A percentile compares a stretch with the other conserved stretches of the same genome.
Conservation (phyloP, 2,113 vertebrate species). For the Cyanocitta stelleri region DNA sequence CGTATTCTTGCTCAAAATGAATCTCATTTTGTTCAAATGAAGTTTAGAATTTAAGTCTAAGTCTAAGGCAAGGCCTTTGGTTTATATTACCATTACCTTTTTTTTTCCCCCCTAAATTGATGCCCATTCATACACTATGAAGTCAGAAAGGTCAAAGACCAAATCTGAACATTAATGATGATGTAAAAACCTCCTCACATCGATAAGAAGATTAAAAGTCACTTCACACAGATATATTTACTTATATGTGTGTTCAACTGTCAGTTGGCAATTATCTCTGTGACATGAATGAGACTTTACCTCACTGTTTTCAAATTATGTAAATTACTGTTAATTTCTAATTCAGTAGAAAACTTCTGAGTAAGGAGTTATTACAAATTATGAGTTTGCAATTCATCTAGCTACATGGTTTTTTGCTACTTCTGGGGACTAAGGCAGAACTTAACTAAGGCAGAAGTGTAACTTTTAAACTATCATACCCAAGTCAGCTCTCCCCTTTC, state of each 20-base stretch:
- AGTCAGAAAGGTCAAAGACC: background rate
- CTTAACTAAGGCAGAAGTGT: background rate
- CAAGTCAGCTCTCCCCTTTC: background rate
- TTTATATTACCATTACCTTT: background rate
- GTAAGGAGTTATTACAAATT: background rate
- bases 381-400: background rate
- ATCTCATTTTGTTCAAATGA: background rate
- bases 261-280: background rate
- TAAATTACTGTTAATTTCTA: background rate
- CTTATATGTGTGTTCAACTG: background rate
- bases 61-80: background rate
- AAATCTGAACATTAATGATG: background rate
- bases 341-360: background rate
- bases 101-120: background rate
- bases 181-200: background rate
- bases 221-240: background rate
- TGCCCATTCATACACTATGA: background rate
- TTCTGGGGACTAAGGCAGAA: background rate
- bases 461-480: background rate
- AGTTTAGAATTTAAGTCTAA: background rate
- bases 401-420: background rate
- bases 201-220: background rate
- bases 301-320: background rate
- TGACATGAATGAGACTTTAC: background rate
- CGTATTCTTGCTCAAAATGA: background rate